phyloP scores from a whole-genome alignment of 2,888 invertebrate genomes.

The Drosophila gaucha region DNA sequence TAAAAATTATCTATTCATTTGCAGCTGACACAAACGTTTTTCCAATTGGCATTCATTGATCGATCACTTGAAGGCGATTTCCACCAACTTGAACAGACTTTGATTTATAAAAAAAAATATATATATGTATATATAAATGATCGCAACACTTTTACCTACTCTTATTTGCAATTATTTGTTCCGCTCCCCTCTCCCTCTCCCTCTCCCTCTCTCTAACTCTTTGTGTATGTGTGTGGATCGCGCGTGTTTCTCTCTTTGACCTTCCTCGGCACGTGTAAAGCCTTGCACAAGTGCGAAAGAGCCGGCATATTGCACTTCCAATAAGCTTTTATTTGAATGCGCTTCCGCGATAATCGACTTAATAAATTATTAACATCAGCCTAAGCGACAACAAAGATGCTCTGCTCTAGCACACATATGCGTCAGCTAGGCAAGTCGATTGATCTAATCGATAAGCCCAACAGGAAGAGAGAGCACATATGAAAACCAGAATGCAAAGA shows the following conservation, averaged over 20 bases:
- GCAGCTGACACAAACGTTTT: background rate
- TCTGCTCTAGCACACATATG: background rate
- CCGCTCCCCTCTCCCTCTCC: background rate
- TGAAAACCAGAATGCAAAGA: slow-evolving; percentile 55
- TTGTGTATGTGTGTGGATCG: slow-evolving; percentile 15
- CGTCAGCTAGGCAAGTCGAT: background rate
- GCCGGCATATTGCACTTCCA: slow-evolving; percentile 51
- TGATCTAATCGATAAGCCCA: slow-evolving; percentile 4
- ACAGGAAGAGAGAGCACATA: slow-evolving; percentile 5
- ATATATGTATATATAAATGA: slow-evolving; percentile 3
- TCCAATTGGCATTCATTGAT: slow-evolving; percentile 20
- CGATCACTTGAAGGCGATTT: slow-evolving; percentile 20
- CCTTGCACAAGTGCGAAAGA: slow-evolving; percentile 36
- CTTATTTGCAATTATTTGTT: slow-evolving; percentile 2
- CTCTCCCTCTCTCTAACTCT: background rate
- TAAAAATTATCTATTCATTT: background rate
- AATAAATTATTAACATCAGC: slow-evolving; percentile 64
- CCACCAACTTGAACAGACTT: slow-evolving; percentile 20
- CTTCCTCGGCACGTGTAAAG: slow-evolving; percentile 62
- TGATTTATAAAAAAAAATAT: slow-evolving; percentile 23
- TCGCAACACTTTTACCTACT: slow-evolving; percentile 14
- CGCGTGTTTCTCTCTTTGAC: slow-evolving; percentile 73
- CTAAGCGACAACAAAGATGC: slow-evolving; percentile 9
- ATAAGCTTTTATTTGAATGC: slow-evolving; percentile 62
- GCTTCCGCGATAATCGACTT: slow-evolving; percentile 74